phyloP scores from a whole-genome alignment of 2,113 vertebrate species.

The Orcinus orca region DNA sequence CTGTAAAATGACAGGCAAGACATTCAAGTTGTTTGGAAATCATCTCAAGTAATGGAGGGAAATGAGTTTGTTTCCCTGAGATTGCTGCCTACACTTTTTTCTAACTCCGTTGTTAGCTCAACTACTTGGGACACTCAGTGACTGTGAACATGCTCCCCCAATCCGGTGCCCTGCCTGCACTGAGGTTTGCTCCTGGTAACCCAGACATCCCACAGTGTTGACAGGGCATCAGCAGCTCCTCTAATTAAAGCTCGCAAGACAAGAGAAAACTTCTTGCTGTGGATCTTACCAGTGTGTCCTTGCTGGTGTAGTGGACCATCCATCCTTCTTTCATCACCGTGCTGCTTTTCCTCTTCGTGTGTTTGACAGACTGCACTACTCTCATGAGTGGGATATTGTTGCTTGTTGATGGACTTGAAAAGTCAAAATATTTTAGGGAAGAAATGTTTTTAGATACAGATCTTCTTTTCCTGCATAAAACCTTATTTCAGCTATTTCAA shows the following conservation, averaged over 20 bases:
- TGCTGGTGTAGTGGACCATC: conserved; percentile 98
- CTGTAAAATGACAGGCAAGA: background rate
- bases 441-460: conserved; percentile 43
- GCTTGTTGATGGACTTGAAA: conserved; percentile 91
- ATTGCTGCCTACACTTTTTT: background rate
- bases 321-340: conserved; percentile 96
- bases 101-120: background rate
- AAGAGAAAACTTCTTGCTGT: background rate
- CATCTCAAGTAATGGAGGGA: background rate
- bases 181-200: background rate
- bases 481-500: background rate
- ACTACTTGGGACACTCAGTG: background rate
- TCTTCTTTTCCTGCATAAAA: conserved; percentile 22
- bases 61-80: background rate
- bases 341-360: conserved; percentile 96
- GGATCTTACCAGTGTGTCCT: conserved; percentile 91
- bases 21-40: conserved; percentile 1
- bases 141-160: background rate
- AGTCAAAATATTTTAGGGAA: conserved; percentile 73
- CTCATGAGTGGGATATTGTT: conserved; percentile 99
- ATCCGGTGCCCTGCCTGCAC: background rate
- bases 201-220: background rate
- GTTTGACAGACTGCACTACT: conserved; percentile 96
- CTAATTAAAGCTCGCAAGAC: background rate
- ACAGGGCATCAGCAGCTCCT: background rate